A percentile compares a stretch with the other conserved stretches of the same genome.
Evolutionary conservation across 2,888 invertebrate genomes (phyloP).

Genomic region (Vanessa cardui): DNA sequence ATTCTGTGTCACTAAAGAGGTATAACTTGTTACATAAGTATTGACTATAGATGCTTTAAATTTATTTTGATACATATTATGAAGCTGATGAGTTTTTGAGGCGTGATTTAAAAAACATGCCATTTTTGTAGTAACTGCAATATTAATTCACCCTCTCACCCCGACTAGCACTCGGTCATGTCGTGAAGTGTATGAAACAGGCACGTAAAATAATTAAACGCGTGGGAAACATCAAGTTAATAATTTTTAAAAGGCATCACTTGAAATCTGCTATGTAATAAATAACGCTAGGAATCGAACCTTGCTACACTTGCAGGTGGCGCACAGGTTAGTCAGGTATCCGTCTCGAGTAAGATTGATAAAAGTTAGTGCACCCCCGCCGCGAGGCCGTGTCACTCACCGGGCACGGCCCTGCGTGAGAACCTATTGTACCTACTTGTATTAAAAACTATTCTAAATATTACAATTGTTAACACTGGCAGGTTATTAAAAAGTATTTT

Average conservation of each 20-base stretch:
- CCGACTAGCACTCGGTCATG: too few relatives aligned
- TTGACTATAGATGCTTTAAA: too few relatives aligned
- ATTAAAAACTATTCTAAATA: slow-evolving; percentile 20
- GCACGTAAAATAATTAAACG: too few relatives aligned
- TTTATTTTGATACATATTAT: too few relatives aligned
- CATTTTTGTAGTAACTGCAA: too few relatives aligned
- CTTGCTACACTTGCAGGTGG: slow-evolving; percentile 31
- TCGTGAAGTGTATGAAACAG: too few relatives aligned
- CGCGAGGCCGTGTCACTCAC: slow-evolving; percentile 71
- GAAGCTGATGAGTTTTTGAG: too few relatives aligned
- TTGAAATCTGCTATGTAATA: slow-evolving; percentile 4
- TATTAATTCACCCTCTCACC: too few relatives aligned
- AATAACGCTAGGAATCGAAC: slow-evolving; percentile 46
- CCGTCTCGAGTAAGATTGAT: slow-evolving; percentile 63
- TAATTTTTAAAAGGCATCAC: background rate
- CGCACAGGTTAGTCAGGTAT: slow-evolving; percentile 52
- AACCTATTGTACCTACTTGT: slow-evolving; percentile 36
- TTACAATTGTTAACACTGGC: slow-evolving; percentile 14
- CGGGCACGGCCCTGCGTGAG: slow-evolving; percentile 56
- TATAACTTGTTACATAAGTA: too few relatives aligned
- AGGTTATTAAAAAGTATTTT: slow-evolving; percentile 3
- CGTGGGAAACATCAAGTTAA: too few relatives aligned
- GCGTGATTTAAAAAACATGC: too few relatives aligned
- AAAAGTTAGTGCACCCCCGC: slow-evolving; percentile 65
- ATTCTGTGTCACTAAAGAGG: too few relatives aligned